Evolutionary conservation across 2,113 vertebrate genomes (phyloP).

Genomic region (Brienomyrus brachyistius): DNA sequence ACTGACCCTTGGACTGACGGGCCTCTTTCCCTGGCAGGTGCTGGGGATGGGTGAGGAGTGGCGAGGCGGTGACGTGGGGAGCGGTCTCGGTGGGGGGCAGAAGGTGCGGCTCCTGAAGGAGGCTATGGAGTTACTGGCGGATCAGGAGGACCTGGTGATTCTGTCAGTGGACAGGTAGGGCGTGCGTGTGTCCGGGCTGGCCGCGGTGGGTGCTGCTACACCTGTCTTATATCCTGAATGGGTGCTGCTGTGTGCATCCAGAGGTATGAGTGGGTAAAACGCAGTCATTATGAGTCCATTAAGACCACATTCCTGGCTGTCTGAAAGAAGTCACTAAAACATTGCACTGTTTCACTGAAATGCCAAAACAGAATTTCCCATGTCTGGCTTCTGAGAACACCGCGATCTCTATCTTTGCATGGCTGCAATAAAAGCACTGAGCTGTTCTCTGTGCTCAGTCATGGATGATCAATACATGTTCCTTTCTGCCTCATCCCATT

Average conservation of each 20-base stretch:
- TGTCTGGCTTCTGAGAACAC: background rate
- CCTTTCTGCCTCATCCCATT: background rate
- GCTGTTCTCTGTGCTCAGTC: background rate
- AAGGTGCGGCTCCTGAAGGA: conserved; percentile 90
- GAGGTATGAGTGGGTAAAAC: background rate
- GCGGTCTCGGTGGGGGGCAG: conserved; percentile 89
- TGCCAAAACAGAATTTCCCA: background rate
- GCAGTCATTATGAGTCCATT: background rate
- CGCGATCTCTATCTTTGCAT: background rate
- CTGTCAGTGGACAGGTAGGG: conserved; percentile 85
- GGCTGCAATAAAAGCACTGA: background rate
- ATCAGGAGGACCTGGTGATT: conserved; percentile 78
- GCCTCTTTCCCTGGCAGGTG: conserved; percentile 56
- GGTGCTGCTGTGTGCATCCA: background rate
- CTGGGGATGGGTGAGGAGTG: conserved; percentile 83
- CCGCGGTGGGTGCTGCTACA: background rate
- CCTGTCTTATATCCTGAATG: background rate
- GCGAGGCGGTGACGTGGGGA: conserved; percentile 79
- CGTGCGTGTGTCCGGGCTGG: background rate
- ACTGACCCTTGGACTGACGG: background rate
- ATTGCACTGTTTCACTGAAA: background rate
- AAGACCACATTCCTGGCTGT: background rate
- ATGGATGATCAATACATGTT: background rate
- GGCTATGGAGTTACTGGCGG: conserved; percentile 64
- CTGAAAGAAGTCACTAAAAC: background rate